Conservation (phyloP, 2,797 vertebrate species). For the Catamblyrhynchus diadema region DNA sequence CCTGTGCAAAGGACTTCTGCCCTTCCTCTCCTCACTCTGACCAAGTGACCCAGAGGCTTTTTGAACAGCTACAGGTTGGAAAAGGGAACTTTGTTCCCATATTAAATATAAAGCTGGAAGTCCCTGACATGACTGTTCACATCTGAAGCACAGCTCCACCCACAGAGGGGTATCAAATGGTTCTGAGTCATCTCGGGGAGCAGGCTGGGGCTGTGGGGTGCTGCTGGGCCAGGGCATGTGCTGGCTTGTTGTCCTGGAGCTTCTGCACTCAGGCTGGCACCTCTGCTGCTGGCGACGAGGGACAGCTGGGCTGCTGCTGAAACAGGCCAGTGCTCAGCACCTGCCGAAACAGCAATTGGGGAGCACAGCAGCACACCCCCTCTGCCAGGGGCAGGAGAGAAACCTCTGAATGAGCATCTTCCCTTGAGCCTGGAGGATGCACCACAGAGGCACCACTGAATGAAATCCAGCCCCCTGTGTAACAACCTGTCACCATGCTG, state of each 20-base stretch:
- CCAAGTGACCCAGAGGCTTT: not conserved
- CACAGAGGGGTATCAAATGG: not conserved
- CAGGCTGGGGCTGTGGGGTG: not conserved
- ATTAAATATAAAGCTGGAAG: not conserved
- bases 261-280: not conserved
- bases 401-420: not conserved
- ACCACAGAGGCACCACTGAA: not conserved
- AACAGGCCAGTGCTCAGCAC: not conserved
- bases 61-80: not conserved
- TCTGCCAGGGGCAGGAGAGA: not conserved
- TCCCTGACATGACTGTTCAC: not conserved
- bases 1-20: not conserved
- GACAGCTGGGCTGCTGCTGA: not conserved
- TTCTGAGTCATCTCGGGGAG: not conserved
- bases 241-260: not conserved
- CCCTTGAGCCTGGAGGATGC: not conserved
- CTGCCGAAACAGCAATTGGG: not conserved
- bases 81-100: not conserved
- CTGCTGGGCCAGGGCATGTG: not conserved
- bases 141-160: not conserved
- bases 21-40: not conserved
- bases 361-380: not conserved
- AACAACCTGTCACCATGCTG: not conserved
- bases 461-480: not conserved
- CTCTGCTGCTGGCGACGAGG: not conserved